phyloP scores from a whole-genome alignment of 1,140 invertebrate species.

The Papilio polyxenes region DNA sequence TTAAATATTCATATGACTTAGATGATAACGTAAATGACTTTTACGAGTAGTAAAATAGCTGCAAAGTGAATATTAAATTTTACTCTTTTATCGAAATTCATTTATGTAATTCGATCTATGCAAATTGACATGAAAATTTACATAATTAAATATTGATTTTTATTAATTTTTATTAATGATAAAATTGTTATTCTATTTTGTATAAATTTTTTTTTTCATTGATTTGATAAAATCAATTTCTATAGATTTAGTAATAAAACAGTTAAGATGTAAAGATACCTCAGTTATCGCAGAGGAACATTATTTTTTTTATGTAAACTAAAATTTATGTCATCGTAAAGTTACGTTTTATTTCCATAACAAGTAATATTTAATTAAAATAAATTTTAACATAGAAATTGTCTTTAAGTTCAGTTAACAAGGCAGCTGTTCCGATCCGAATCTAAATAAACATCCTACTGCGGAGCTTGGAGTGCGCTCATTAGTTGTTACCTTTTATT shows the following conservation, averaged over 20 bases:
- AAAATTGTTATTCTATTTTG: slow-evolving; percentile 46
- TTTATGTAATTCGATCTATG: not conserved
- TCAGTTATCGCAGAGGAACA: slow-evolving; percentile 22
- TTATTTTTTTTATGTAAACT: not conserved
- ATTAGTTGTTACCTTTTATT: slow-evolving; percentile 41
- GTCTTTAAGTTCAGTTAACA: slow-evolving; percentile 40
- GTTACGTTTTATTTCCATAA: not conserved
- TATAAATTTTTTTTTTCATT: slow-evolving; percentile 45
- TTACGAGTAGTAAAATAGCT: not conserved
- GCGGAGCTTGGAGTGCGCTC: slow-evolving; percentile 39
- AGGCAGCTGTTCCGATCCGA: slow-evolving; percentile 52
- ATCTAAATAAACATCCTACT: slow-evolving; percentile 53
- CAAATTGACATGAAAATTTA: not conserved
- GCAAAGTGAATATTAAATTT: not conserved
- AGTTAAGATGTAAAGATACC: not conserved
- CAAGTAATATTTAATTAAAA: slow-evolving; percentile 20
- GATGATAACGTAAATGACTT: not conserved
- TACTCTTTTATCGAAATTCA: not conserved
- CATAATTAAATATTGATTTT: not conserved
- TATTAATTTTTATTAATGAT: not conserved
- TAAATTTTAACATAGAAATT: slow-evolving; percentile 35
- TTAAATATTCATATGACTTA: slow-evolving; percentile 11
- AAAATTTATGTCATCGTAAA: slow-evolving; percentile 12
- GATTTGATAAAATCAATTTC: slow-evolving; percentile 71
- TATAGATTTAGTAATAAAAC: slow-evolving; percentile 66